Conservation (phyloP, 35 echinoderm and acorn worm species). For the Ophiothrix spiculata region DNA sequence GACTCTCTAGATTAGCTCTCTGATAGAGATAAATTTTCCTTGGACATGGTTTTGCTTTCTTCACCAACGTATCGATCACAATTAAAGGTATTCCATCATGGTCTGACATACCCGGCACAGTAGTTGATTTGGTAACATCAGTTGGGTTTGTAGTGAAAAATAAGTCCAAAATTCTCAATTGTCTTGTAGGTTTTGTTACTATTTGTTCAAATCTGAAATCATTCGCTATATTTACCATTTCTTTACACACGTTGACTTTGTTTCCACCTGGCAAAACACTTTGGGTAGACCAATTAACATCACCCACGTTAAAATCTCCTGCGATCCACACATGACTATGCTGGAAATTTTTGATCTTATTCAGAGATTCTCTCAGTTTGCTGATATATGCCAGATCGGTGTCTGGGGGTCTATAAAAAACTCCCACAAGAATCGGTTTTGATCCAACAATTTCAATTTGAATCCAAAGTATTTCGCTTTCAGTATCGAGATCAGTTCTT, state of each 20-base stretch:
- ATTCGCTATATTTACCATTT: background rate
- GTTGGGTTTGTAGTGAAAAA: slow-evolving; percentile 2
- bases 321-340: background rate
- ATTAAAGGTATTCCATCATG: background rate
- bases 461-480: background rate
- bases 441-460: background rate
- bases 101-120: background rate
- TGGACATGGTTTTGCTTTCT: background rate
- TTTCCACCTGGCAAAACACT: background rate
- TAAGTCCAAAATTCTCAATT: background rate
- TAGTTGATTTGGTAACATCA: background rate
- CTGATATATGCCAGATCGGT: background rate
- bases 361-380: background rate
- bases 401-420: background rate
- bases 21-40: slow-evolving; percentile 15
- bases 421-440: background rate
- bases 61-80: background rate
- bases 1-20: background rate
- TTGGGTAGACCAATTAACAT: background rate
- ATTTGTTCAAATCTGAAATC: background rate
- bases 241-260: background rate
- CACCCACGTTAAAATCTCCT: slow-evolving; percentile 26
- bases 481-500: background rate
- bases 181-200: background rate
- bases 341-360: background rate